Evolutionary conservation across 2,888 invertebrate genomes (phyloP), one percentile per base, ranked within the genome.

Genomic region (Apodemia mormo): DNA sequence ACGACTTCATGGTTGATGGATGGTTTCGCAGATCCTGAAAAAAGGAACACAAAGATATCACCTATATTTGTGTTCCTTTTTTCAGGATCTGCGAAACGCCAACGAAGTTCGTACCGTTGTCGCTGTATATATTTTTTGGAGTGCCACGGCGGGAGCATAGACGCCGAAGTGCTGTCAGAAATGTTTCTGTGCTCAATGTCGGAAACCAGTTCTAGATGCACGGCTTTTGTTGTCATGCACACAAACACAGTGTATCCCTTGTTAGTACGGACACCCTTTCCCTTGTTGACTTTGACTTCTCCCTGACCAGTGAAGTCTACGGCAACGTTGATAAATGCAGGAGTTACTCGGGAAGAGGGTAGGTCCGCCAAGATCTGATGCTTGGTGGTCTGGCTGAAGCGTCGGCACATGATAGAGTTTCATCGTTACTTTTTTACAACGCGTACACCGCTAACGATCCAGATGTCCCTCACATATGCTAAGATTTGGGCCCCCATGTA

Each of bases 1-100:
- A 68, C 10, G 29, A 71, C 54, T 4, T 71, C 64, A 2, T 68
- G 9, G 49, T 52, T 61, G 49, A 68, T 61, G 30, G 33, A 30
- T n/a, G n/a, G 30, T 10, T 5, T 33, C 33, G 1, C 33, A 64
- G 33, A 30, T 64, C 64, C 64, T 22, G 33, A n/a, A n/a, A n/a
- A n/a, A n/a, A n/a, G n/a, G n/a, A n/a, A n/a, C n/a, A n/a, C n/a
- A n/a, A n/a, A n/a, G n/a, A n/a, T n/a, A n/a, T n/a, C n/a, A n/a
- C n/a, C n/a, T n/a, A n/a, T n/a, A n/a, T n/a, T n/a, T n/a, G 64
- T 64, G 33, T 64, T 64, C 37, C 52, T n/a, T 12, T 10, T 10
- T 52, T 52, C 52, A 52, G 40, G 40, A 40, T 7, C 2, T 40
- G 5, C 40, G 40, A 2, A 40, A 2, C 40, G 40, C 40, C 40